phyloP scores from a whole-genome alignment of 2,113 vertebrate genomes.

The Chinchilla lanigera region DNA sequence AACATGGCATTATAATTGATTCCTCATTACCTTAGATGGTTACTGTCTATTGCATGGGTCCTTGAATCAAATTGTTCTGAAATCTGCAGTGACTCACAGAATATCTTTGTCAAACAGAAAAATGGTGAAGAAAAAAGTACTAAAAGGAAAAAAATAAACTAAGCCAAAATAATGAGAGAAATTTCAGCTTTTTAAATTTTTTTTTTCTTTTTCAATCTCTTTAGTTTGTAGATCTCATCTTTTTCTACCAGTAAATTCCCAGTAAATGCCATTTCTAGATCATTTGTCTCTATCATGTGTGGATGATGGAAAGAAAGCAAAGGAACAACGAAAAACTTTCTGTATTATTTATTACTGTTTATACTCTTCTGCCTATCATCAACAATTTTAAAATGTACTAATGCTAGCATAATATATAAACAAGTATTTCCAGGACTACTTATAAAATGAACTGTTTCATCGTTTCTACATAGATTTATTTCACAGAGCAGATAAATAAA shows the following conservation, averaged over 20 bases:
- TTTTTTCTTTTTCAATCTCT: background rate
- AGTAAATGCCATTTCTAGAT: background rate
- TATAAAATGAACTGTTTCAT: constrained; percentile 23
- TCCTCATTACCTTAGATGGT: background rate
- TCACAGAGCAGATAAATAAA: background rate
- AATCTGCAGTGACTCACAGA: background rate
- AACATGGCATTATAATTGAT: constrained; percentile 1
- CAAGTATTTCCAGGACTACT: background rate
- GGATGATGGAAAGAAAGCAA: background rate
- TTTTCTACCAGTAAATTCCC: background rate
- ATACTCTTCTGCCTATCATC: background rate
- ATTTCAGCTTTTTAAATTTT: background rate
- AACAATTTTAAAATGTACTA: constrained; percentile 10
- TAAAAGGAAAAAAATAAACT: background rate
- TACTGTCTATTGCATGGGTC: background rate
- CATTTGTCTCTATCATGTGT: background rate
- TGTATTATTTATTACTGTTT: background rate
- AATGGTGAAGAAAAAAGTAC: background rate
- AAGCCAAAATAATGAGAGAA: background rate
- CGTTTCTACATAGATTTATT: background rate
- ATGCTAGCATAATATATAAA: background rate
- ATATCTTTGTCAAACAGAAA: background rate
- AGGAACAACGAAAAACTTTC: background rate
- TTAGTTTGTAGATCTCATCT: background rate
- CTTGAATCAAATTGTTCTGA: constrained; percentile 11